Evolutionary conservation across 2,113 vertebrate genomes (phyloP), one percentile per base, ranked within the genome.

Genomic region (Eptesicus fuscus): DNA sequence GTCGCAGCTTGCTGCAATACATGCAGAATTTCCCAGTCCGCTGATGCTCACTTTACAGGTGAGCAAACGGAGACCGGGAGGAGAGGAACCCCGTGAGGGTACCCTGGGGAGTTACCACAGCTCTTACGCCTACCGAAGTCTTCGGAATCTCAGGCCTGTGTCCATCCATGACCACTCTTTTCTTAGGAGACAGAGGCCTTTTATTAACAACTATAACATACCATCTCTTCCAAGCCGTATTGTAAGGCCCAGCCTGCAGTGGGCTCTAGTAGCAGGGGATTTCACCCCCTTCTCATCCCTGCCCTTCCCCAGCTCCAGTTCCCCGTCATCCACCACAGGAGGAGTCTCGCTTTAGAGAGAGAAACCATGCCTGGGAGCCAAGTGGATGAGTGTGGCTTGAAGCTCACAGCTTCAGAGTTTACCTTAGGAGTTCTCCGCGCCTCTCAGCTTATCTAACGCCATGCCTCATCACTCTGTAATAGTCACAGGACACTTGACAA

Each of bases 391-490:
- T 85, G 88, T 59, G 49, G 80, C 78, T 89, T 79, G 92, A 85
- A 59, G 92, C 84, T 4, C 32, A 93, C 77, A 83, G 71, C 83
- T 73, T 80, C 53, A 2, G 13, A 7, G 90, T 90, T 97, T 91
- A 88, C 91, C 95, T 79, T 88, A 20, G 74, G 86, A 23, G 35
- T 79, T 71, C 87, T 85, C 25, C 0, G 0, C 53, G 78, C 67
- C 92, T 76, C 89, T 92, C 44, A 42, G 80, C 71, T 92, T 70
- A 83, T 79, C 94, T 90, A 89, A 85, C 40, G 28, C 7, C 51
- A 32, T 70, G 47, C 44, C 49, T 77, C 37, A 16, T 51, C 30
- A 4, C 78, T 67, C 73, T 9, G 1, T 44, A 61, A 89, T 67
- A 93, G 4, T 88, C 73, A 74, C n/a, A 13, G 63, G 56, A 89